A percentile compares a stretch with the other conserved stretches of the same genome.
phyloP scores from a whole-genome alignment of 2,797 vertebrate species.

The Cirrhinus molitorella region DNA sequence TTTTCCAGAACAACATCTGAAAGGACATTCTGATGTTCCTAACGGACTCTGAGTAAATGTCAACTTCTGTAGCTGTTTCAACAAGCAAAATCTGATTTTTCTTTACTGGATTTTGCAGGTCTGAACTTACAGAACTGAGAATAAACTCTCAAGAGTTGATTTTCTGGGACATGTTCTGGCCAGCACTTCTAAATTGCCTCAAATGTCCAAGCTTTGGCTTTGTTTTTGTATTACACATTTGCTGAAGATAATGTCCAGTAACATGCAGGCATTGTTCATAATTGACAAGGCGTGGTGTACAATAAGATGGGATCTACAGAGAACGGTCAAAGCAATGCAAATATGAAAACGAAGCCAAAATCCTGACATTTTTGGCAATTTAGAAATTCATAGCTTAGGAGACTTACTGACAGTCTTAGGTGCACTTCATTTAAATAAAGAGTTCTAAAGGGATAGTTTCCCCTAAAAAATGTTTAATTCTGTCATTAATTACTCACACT shows the following conservation, averaged over 20 bases:
- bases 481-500: no score
- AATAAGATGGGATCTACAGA: background rate
- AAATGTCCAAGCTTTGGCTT: background rate
- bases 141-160: background rate
- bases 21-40: conserved; percentile 39
- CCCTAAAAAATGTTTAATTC: no score
- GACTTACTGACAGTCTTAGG: background rate
- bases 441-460: background rate
- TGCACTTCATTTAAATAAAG: background rate
- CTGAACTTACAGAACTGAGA: background rate
- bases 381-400: background rate
- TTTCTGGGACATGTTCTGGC: no score
- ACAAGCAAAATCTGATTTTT: conserved; percentile 21
- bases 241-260: background rate
- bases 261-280: background rate
- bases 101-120: conserved; percentile 17
- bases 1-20: conserved; percentile 42
- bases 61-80: conserved; percentile 32
- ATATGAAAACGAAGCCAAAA: background rate
- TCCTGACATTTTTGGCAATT: background rate
- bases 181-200: background rate
- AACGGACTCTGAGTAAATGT: conserved; percentile 53
- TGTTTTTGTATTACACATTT: background rate
- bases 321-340: background rate
- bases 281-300: background rate